Evolutionary conservation across 2,797 vertebrate genomes (phyloP).

Genomic region (Notolepis coatsorum): DNA sequence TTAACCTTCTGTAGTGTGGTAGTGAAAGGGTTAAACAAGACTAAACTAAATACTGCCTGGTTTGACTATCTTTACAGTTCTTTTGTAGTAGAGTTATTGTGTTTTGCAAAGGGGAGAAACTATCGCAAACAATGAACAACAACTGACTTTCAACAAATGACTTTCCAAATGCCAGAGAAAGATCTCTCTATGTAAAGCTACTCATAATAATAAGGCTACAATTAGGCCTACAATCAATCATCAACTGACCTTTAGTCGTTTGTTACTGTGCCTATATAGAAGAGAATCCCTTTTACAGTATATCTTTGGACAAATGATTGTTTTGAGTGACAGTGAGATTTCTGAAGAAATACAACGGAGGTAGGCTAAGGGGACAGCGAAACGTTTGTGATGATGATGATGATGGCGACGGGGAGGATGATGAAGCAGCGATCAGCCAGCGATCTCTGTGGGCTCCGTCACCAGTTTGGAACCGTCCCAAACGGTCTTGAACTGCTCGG

Average conservation of each 20-base stretch:
- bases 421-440: conserved; percentile 80
- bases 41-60: background rate
- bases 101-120: background rate
- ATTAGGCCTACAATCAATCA: conserved; percentile 18
- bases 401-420: background rate
- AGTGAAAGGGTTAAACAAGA: too few relatives aligned
- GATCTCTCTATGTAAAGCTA: background rate
- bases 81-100: background rate
- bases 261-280: background rate
- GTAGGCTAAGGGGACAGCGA: background rate
- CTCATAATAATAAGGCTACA: conserved; percentile 9
- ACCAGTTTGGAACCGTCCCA: conserved; percentile 95
- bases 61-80: background rate
- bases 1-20: too few relatives aligned
- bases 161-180: conserved; percentile 48
- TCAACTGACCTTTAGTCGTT: conserved; percentile 7
- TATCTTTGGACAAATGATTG: too few relatives aligned
- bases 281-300: conserved; percentile 21
- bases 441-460: conserved; percentile 96
- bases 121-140: conserved; percentile 2
- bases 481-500: conserved; percentile 97
- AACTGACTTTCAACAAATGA: conserved; percentile 18
- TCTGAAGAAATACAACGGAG: background rate
- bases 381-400: conserved; percentile 1
- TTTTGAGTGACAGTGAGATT: background rate